Percentiles rank a stretch among this genome's conserved stretches.
These are phyloP conservation scores for Artemia sinica DNA, from an alignment of 2,888 invertebrate species.

Conservation along the genomic window DNA sequence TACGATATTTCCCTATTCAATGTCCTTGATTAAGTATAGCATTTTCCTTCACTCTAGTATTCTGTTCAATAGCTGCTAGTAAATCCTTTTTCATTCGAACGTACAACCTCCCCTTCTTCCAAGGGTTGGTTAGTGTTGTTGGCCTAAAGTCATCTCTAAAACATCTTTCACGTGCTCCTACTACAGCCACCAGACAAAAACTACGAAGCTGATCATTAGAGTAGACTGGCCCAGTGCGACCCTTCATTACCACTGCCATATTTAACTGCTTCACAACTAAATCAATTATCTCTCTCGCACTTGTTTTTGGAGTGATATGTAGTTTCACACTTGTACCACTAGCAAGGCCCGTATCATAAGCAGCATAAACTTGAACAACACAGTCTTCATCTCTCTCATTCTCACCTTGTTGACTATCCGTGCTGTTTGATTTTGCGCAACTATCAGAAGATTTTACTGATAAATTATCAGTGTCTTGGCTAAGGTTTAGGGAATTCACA, in stretches of 20 bases:
- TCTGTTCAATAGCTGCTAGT: conserved; percentile 68
- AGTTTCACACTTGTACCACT: conserved; percentile 80
- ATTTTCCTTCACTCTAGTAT: conserved; percentile 41
- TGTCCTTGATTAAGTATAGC: no score
- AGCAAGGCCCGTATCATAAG: conserved; percentile 85
- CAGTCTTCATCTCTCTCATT: conserved; percentile 35
- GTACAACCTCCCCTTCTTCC: conserved; percentile 82
- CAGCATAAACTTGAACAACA: conserved; percentile 68
- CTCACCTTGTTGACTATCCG: conserved; percentile 35
- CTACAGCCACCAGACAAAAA: conserved; percentile 86
- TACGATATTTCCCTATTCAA: no score
- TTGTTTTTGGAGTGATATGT: conserved; percentile 79
- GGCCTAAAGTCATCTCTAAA: conserved; percentile 85
- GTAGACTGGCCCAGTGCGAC: conserved; percentile 50
- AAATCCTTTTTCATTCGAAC: conserved; percentile 80
- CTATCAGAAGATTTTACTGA: conserved; percentile 13
- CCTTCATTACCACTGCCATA: conserved; percentile 71
- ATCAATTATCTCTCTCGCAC: conserved; percentile 84
- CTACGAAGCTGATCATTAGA: conserved; percentile 58
- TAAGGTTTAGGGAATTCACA: conserved; percentile 22
- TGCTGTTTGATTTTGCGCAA: conserved; percentile 28
- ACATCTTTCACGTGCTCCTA: conserved; percentile 83
- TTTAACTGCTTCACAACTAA: conserved; percentile 88
- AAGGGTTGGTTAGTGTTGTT: conserved; percentile 79
- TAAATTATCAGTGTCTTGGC: conserved; percentile 20